A percentile compares a stretch with the other conserved stretches of the same genome.
phyloP scores from a whole-genome alignment of 2,113 vertebrate genomes.

The Anoura caudifer region DNA sequence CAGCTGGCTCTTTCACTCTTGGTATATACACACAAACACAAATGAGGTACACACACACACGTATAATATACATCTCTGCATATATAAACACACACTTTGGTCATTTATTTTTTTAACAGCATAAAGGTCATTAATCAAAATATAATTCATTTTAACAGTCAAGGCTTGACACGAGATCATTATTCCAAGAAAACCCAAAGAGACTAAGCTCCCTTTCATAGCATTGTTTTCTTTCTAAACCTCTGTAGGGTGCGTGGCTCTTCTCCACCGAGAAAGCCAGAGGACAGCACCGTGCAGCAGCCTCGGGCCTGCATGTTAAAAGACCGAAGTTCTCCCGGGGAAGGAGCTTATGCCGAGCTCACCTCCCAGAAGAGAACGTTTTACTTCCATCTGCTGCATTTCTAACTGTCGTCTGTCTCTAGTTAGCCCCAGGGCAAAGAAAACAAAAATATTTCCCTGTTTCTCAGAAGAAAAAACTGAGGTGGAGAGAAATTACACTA shows the following conservation, averaged over 20 bases:
- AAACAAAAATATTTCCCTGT: not conserved
- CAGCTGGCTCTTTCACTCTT: conserved; percentile 71
- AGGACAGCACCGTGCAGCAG: not conserved
- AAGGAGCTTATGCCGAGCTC: not conserved
- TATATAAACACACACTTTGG: conserved; percentile 59
- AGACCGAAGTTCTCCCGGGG: not conserved
- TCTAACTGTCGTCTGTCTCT: not conserved
- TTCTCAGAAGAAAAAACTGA: conserved; percentile 2
- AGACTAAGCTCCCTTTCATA: conserved; percentile 41
- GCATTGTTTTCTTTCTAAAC: conserved; percentile 58
- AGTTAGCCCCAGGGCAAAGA: conserved; percentile 6
- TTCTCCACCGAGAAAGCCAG: conserved; percentile 24
- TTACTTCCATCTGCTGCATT: not conserved
- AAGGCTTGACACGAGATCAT: conserved; percentile 38
- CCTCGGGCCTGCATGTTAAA: not conserved
- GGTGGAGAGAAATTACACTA: conserved; percentile 17
- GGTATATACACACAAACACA: conserved; percentile 50
- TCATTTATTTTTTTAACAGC: conserved; percentile 65
- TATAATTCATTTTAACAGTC: conserved; percentile 63
- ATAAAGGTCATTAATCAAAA: conserved; percentile 71
- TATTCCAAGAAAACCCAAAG: conserved; percentile 40
- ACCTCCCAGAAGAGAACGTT: not conserved
- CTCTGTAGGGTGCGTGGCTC: not conserved
- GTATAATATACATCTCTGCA: conserved; percentile 54
- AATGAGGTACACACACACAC: conserved; percentile 24